These are phyloP conservation scores for Diogma glabrata DNA, from an alignment of 2,888 invertebrate genomes.

Conservation along the genomic window DNA sequence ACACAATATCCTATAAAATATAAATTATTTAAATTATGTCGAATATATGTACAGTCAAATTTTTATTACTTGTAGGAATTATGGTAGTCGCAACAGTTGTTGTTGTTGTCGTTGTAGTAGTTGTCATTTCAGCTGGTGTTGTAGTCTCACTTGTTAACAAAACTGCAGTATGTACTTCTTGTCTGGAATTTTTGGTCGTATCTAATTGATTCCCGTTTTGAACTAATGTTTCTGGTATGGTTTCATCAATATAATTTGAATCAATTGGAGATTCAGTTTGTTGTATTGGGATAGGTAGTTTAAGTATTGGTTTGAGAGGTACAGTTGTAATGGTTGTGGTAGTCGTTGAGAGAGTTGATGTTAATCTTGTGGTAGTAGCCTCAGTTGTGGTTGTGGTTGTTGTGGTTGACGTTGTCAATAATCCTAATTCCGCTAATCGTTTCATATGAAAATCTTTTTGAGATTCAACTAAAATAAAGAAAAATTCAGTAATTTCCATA, in stretches of 20 bases:
- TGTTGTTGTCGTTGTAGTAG: constrained; percentile 41
- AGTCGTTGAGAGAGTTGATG: constrained; percentile 22
- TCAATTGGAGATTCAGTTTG: constrained; percentile 28
- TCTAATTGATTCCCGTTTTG: constrained; percentile 27
- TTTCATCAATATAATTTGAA: constrained; percentile 36
- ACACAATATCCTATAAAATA: constrained; percentile 57
- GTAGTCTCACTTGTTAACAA: constrained; percentile 36
- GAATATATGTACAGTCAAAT: constrained; percentile 9
- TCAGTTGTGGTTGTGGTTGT: constrained; percentile 40
- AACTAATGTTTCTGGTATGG: constrained; percentile 28
- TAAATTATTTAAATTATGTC: background rate
- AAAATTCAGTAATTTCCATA: no score
- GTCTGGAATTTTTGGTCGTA: constrained; percentile 21
- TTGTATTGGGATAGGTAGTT: no score
- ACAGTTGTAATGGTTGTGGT: constrained; percentile 19
- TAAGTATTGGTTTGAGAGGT: background rate
- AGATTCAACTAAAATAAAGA: constrained; percentile 62
- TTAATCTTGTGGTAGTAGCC: constrained; percentile 37
- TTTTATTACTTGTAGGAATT: constrained; percentile 42
- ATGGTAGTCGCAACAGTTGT: constrained; percentile 46
- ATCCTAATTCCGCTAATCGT: constrained; percentile 40
- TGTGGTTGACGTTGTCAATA: constrained; percentile 38
- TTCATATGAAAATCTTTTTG: constrained; percentile 76
- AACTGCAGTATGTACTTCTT: constrained; percentile 34
- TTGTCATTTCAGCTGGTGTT: constrained; percentile 36